Evolutionary conservation across 2,888 invertebrate species (phyloP).

Genomic region (Diplolepis rosae): DNA sequence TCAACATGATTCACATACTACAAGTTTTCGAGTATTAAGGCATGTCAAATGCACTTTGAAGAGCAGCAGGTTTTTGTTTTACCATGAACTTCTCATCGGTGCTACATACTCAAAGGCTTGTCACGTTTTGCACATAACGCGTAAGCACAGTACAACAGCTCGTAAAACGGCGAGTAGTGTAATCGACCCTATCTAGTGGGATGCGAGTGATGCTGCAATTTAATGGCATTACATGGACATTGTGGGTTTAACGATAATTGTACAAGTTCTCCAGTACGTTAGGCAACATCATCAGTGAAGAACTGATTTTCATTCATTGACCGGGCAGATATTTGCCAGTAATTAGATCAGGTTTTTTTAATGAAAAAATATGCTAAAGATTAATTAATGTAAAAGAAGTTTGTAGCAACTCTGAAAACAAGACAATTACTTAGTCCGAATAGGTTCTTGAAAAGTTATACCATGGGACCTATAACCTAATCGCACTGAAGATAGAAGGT

Average conservation of each 20-base stretch:
- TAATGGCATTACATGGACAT: slow-evolving; percentile 27
- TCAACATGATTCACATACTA: neutral
- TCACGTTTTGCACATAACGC: slow-evolving; percentile 20
- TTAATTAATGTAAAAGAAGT: no score
- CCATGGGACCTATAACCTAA: no score
- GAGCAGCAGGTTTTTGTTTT: neutral
- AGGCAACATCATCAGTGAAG: neutral
- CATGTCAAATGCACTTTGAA: neutral
- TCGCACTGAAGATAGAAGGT: no score
- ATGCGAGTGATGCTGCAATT: slow-evolving; percentile 16
- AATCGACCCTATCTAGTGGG: slow-evolving; percentile 23
- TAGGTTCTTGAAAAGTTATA: no score
- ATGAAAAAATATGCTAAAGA: no score
- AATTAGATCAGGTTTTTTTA: no score
- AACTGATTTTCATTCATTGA: no score
- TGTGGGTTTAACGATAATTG: slow-evolving; percentile 16
- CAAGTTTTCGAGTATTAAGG: neutral
- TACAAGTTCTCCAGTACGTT: slow-evolving; percentile 17
- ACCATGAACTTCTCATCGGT: neutral
- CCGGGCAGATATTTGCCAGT: no score
- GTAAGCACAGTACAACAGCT: slow-evolving; percentile 10
- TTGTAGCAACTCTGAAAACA: no score
- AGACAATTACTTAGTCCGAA: no score
- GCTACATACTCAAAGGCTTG: slow-evolving; percentile 19
- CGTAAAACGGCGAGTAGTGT: slow-evolving; percentile 20